Percentiles rank a stretch among this genome's conserved stretches.
These are phyloP conservation scores for Hetaerina americana DNA, from an alignment of 1,140 invertebrate genomes.

Conservation along the genomic window DNA sequence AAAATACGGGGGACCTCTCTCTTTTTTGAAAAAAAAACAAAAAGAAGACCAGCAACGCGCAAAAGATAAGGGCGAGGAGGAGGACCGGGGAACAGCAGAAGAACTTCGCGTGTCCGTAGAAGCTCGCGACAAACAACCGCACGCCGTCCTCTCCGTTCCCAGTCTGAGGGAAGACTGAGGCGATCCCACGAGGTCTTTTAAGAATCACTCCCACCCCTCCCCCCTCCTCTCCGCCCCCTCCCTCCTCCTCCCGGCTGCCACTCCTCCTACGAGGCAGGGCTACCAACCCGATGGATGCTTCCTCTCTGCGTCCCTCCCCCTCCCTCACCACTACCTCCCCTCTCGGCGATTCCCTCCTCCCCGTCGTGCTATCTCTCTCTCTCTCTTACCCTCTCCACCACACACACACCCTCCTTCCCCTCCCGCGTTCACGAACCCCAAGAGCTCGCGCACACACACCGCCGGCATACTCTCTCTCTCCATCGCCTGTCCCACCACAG, in stretches of 20 bases:
- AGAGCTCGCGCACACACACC: no score
- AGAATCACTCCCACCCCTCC: neutral
- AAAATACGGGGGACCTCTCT: no score
- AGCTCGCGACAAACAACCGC: neutral
- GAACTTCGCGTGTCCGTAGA: neutral
- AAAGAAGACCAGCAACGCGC: no score
- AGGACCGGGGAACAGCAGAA: no score
- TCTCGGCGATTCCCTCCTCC: neutral
- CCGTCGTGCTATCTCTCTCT: neutral
- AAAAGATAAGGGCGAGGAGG: no score
- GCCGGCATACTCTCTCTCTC: no score
- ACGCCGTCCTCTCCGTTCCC: neutral
- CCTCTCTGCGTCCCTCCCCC: neutral
- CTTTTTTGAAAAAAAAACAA: no score
- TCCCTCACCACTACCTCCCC: neutral
- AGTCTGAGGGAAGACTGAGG: neutral
- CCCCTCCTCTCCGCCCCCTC: neutral
- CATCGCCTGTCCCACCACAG: no score
- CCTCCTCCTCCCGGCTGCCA: neutral
- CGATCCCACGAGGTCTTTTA: neutral
- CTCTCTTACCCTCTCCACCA: neutral
- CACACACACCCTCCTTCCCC: neutral
- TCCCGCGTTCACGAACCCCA: no score
- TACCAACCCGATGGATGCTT: neutral
- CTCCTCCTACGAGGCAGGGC: no score